Conservation (phyloP, 2,797 vertebrate genomes). For the Phaenicophaeus curvirostris region DNA sequence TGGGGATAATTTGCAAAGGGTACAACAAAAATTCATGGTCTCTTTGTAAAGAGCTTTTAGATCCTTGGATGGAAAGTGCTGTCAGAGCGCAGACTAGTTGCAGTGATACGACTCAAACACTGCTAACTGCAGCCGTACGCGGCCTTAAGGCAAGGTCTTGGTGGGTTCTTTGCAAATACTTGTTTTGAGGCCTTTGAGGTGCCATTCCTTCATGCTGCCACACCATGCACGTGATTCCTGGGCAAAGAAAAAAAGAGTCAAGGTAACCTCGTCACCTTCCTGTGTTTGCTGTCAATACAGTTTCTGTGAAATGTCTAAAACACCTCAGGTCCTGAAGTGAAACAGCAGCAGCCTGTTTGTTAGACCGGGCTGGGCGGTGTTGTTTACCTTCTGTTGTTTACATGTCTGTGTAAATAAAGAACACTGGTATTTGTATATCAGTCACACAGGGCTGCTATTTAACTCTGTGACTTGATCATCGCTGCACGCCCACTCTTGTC, state of each 20-base stretch:
- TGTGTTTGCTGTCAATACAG: slow-evolving; percentile 47
- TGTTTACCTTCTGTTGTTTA: slow-evolving; percentile 74
- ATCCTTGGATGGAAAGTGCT: background rate
- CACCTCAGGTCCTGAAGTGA: slow-evolving; percentile 66
- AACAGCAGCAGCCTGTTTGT: slow-evolving; percentile 66
- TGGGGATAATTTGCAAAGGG: background rate
- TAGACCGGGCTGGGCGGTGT: slow-evolving; percentile 53
- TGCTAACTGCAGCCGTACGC: background rate
- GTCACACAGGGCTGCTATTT: slow-evolving; percentile 11
- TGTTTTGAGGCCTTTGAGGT: background rate
- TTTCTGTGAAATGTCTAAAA: slow-evolving; percentile 70
- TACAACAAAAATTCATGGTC: background rate
- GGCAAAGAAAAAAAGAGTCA: slow-evolving; percentile 3
- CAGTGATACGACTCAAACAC: background rate
- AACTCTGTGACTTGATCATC: background rate
- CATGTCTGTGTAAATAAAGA: slow-evolving; percentile 71
- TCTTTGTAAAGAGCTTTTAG: background rate
- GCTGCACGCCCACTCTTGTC: background rate
- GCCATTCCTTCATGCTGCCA: fast-evolving
- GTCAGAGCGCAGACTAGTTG: background rate
- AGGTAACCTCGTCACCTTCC: slow-evolving; percentile 28
- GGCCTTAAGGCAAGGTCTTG: background rate
- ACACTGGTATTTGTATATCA: slow-evolving; percentile 63
- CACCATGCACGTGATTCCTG: background rate
- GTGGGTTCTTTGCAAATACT: background rate